phyloP scores from a whole-genome alignment of 1,140 invertebrate species.

The Drosophila bocqueti region DNA sequence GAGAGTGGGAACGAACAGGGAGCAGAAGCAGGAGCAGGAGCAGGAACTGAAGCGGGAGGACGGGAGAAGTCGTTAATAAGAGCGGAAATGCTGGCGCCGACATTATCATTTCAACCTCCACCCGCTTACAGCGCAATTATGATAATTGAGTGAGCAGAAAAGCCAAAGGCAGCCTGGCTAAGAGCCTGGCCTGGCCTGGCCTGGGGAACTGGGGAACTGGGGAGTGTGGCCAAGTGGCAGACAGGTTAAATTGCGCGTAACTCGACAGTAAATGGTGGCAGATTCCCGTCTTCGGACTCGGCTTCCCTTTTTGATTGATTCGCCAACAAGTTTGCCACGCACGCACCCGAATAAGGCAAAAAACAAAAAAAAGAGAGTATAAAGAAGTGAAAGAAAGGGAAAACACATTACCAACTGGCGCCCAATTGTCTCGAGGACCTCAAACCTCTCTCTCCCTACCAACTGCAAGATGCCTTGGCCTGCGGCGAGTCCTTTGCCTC shows the following conservation, averaged over 20 bases:
- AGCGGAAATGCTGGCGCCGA: slow-evolving; percentile 81
- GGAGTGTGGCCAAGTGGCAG: slow-evolving; percentile 51
- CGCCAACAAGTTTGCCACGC: slow-evolving; percentile 35
- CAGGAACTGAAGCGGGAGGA: slow-evolving; percentile 3
- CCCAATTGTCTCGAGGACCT: slow-evolving; percentile 60
- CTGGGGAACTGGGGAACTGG: background rate
- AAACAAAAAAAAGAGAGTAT: background rate
- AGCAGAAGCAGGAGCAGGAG: background rate
- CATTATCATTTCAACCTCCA: slow-evolving; percentile 73
- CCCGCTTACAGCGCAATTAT: slow-evolving; percentile 65
- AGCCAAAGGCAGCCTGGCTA: background rate
- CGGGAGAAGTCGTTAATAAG: slow-evolving; percentile 64
- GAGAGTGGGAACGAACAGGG: background rate
- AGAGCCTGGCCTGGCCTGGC: slow-evolving; percentile 7
- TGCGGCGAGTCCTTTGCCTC: slow-evolving; percentile 10
- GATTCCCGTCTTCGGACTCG: slow-evolving; percentile 30
- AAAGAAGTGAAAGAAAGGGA: background rate
- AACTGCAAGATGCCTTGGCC: slow-evolving; percentile 12
- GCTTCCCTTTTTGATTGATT: slow-evolving; percentile 67
- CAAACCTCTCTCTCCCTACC: slow-evolving; percentile 17
- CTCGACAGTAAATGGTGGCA: slow-evolving; percentile 48
- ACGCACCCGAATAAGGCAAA: slow-evolving; percentile 8
- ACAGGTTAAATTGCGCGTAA: slow-evolving; percentile 80
- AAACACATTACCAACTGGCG: slow-evolving; percentile 52
- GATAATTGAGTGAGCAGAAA: slow-evolving; percentile 70